phyloP scores from a whole-genome alignment of 2,797 vertebrate species.

The Pampus argenteus region DNA sequence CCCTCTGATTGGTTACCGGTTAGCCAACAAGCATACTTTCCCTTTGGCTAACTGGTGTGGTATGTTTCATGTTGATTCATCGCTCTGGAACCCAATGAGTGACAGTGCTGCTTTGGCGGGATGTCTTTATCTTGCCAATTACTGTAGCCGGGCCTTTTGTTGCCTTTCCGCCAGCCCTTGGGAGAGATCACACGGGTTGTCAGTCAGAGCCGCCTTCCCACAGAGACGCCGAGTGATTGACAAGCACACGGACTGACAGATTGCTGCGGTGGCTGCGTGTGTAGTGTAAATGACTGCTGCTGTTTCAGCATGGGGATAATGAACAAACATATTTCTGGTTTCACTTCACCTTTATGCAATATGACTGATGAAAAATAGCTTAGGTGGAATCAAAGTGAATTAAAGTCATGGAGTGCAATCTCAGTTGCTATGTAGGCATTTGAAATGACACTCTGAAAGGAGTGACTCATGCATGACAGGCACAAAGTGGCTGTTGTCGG shows the following conservation, averaged over 20 bases:
- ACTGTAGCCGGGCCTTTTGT: constrained; percentile 77
- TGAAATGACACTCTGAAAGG: constrained; percentile 47
- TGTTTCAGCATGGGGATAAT: constrained; percentile 75
- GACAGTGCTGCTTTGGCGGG: constrained; percentile 72
- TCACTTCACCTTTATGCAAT: constrained; percentile 52
- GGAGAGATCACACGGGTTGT: constrained; percentile 82
- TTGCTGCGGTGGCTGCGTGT: constrained; percentile 63
- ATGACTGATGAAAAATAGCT: constrained; percentile 64
- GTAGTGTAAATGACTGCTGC: constrained; percentile 77
- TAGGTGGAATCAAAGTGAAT: constrained; percentile 63
- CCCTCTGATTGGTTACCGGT: constrained; percentile 66
- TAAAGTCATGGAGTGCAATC: constrained; percentile 39
- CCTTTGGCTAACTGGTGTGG: constrained; percentile 68
- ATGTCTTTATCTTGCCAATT: constrained; percentile 82
- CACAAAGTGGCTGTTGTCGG: constrained; percentile 40
- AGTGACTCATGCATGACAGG: constrained; percentile 49
- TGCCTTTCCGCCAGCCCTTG: constrained; percentile 72
- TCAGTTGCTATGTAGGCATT: constrained; percentile 56
- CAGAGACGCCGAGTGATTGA: constrained; percentile 75
- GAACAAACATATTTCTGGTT: constrained; percentile 73
- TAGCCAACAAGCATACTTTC: constrained; percentile 64
- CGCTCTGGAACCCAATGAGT: constrained; percentile 68
- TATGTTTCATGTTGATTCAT: constrained; percentile 74
- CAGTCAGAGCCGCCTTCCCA: constrained; percentile 75
- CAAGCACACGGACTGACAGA: constrained; percentile 76